These are phyloP conservation scores for Melanotaenia boesemani DNA, from an alignment of 2,797 vertebrate species.

Conservation along the genomic window DNA sequence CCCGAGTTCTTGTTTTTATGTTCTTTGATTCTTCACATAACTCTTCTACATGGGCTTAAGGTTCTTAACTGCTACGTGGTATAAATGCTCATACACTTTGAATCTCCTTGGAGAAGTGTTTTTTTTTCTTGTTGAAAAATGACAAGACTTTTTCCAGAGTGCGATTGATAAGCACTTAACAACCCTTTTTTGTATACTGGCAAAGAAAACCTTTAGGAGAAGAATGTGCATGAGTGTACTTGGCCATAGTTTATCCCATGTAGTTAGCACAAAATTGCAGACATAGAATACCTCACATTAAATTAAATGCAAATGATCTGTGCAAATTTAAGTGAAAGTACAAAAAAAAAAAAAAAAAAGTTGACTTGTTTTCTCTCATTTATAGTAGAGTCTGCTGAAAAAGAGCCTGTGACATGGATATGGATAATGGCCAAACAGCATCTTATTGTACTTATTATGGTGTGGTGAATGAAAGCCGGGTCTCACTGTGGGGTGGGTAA, in stretches of 20 bases:
- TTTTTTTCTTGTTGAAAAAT: constrained; percentile 6
- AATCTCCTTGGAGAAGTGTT: constrained; percentile 43
- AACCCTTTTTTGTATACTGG: constrained; percentile 8
- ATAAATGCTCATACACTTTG: constrained; percentile 39
- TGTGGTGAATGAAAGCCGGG: no score
- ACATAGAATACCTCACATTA: not conserved
- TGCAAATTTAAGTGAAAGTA: constrained; percentile 6
- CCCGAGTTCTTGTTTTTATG: constrained; percentile 12
- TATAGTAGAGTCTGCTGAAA: not conserved
- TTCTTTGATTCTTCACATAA: constrained; percentile 19
- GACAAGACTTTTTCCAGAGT: constrained; percentile 2
- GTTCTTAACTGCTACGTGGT: constrained; percentile 21
- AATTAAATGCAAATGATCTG: constrained; percentile 1
- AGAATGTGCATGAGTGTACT: constrained; percentile 9
- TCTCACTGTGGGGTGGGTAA: no score
- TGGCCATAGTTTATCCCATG: not conserved
- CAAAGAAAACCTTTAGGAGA: constrained; percentile 9
- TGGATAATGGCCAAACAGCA: no score
- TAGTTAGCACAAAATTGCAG: not conserved
- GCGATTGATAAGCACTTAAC: constrained; percentile 29
- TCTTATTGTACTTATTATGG: no score
- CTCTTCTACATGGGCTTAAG: constrained; percentile 35
- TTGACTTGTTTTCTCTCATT: not conserved
- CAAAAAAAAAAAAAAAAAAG: not conserved
- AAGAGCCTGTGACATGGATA: not conserved